Evolutionary conservation across 2,797 vertebrate genomes (phyloP).

Genomic region (Crenichthys baileyi): DNA sequence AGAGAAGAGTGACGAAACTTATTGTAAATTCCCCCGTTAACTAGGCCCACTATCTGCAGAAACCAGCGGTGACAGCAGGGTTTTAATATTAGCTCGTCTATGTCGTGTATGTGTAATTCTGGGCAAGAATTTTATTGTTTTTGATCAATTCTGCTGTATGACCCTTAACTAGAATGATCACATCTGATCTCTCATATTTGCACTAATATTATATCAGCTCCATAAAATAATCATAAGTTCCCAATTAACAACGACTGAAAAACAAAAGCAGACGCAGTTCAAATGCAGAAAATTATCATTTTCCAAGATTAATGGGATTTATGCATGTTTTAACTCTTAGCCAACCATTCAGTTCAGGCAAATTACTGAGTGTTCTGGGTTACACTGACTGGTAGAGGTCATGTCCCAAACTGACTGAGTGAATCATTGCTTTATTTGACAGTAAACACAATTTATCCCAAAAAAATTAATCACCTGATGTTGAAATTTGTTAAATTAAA

Average conservation of each 20-base stretch:
- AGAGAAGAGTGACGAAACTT: conserved; percentile 18
- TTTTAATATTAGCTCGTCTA: not conserved
- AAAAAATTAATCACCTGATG: conserved; percentile 7
- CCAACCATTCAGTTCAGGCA: conserved; percentile 26
- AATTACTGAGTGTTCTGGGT: conserved; percentile 26
- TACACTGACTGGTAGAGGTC: conserved; percentile 14
- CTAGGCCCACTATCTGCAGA: conserved; percentile 16
- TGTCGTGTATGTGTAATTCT: not conserved
- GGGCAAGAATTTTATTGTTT: not conserved
- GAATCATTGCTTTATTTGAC: conserved; percentile 35
- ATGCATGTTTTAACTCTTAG: conserved; percentile 26
- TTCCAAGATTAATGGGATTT: conserved; percentile 29
- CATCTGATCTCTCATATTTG: not conserved
- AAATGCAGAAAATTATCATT: conserved; percentile 32
- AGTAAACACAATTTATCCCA: conserved; percentile 21
- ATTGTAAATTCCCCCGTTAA: conserved; percentile 6
- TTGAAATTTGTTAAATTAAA: no score
- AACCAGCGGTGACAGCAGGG: conserved; percentile 15
- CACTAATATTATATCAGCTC: not conserved
- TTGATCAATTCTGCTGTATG: not conserved
- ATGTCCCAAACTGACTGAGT: conserved; percentile 21
- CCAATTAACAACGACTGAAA: not conserved
- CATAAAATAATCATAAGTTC: not conserved
- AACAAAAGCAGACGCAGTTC: conserved; percentile 34
- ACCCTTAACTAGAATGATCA: not conserved